Conservation (phyloP, 2,797 vertebrate genomes). For the Aplochiton taeniatus region DNA sequence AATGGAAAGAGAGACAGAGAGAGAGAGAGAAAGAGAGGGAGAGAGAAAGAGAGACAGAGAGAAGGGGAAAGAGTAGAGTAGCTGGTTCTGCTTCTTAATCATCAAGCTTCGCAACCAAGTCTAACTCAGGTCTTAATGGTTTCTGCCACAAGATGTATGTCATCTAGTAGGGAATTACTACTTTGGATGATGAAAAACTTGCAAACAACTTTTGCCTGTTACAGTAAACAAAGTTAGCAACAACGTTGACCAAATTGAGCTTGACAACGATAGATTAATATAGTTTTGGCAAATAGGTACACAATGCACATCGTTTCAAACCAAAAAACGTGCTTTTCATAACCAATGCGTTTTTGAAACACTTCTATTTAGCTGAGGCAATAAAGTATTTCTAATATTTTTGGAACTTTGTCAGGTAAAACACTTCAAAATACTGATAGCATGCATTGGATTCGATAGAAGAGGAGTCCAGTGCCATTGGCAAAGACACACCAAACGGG, state of each 20-base stretch:
- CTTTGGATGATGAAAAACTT: constrained; percentile 46
- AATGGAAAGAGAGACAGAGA: not conserved
- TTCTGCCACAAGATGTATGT: constrained; percentile 36
- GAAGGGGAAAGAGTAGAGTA: constrained; percentile 41
- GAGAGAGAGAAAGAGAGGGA: no score
- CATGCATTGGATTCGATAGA: not conserved
- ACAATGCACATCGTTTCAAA: no score
- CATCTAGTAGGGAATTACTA: constrained; percentile 32
- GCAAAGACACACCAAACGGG: constrained; percentile 22
- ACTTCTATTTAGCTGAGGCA: no score
- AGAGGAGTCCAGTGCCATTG: constrained; percentile 3
- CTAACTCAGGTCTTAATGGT: constrained; percentile 55
- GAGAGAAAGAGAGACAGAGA: constrained; percentile 11
- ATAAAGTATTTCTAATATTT: no score
- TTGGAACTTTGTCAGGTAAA: no score
- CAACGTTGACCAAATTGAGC: no score
- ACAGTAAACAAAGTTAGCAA: no score
- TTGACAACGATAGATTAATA: no score
- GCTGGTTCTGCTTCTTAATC: constrained; percentile 56
- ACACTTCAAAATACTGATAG: not conserved
- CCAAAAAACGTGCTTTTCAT: no score
- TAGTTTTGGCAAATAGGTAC: no score
- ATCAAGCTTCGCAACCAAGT: constrained; percentile 45
- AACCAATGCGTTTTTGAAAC: no score
- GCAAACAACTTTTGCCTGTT: no score